These are phyloP conservation scores for Enteromius fasciolatus DNA, from an alignment of 2,797 vertebrate species.

Conservation along the genomic window DNA sequence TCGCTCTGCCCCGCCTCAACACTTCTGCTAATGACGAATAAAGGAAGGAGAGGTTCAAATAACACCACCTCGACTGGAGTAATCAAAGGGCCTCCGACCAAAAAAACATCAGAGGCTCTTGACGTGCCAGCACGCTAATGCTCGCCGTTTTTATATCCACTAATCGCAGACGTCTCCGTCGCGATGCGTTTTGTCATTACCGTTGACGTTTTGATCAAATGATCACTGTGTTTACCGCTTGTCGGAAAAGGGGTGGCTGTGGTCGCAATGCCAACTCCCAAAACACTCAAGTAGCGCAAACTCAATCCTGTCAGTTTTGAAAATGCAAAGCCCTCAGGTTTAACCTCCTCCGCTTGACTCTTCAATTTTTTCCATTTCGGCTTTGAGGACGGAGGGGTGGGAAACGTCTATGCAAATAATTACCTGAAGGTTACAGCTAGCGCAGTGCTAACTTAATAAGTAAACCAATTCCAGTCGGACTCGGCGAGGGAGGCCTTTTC, in stretches of 20 bases:
- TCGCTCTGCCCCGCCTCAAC: constrained; percentile 59
- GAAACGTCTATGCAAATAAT: constrained; percentile 42
- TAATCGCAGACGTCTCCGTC: constrained; percentile 51
- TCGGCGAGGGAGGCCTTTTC: constrained; percentile 65
- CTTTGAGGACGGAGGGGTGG: constrained; percentile 22
- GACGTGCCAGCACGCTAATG: constrained; percentile 57
- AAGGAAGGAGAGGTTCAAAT: constrained; percentile 67
- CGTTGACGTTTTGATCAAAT: constrained; percentile 52
- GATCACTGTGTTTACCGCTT: constrained; percentile 53
- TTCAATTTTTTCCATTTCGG: constrained; percentile 42
- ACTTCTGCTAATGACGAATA: constrained; percentile 63
- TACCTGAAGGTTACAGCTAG: constrained; percentile 45
- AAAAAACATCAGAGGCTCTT: constrained; percentile 52
- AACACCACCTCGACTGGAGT: constrained; percentile 65
- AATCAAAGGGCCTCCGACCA: constrained; percentile 63
- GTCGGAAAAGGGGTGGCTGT: constrained; percentile 20
- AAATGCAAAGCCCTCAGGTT: constrained; percentile 46
- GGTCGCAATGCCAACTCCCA: background rate
- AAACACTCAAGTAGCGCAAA: constrained; percentile 14
- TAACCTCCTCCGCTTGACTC: constrained; percentile 19
- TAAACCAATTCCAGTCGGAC: constrained; percentile 51
- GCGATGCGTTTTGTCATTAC: constrained; percentile 47
- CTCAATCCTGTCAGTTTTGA: constrained; percentile 28
- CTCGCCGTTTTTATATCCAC: constrained; percentile 44
- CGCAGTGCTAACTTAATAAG: constrained; percentile 56